phyloP scores from a whole-genome alignment of 2,888 invertebrate genomes.

The Clostera curtula region DNA sequence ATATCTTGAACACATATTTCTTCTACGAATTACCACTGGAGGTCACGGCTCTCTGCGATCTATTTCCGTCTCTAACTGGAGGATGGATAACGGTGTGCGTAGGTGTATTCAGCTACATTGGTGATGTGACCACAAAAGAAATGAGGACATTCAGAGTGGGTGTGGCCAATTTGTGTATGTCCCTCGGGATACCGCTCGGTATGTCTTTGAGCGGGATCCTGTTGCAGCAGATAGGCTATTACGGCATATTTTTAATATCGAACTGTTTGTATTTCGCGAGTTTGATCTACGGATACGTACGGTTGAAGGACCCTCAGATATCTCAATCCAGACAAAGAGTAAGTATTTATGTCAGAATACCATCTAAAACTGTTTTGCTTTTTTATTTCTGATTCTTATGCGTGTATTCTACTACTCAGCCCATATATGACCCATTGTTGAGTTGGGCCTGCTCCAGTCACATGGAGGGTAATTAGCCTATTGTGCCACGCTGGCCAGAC shows the following conservation, averaged over 20 bases:
- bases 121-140: constrained; percentile 75
- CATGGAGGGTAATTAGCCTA: no score
- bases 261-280: constrained; percentile 69
- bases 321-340: constrained; percentile 55
- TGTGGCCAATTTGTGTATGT: constrained; percentile 76
- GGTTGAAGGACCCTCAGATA: constrained; percentile 60
- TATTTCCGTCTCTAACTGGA: constrained; percentile 73
- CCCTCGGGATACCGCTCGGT: constrained; percentile 76
- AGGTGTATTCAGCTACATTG: constrained; percentile 78
- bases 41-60: constrained; percentile 70
- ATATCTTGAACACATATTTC: constrained; percentile 73
- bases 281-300: constrained; percentile 65
- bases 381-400: no score
- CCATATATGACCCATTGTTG: no score
- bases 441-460: no score
- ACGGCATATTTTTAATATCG: constrained; percentile 67
- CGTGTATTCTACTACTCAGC: no score
- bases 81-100: constrained; percentile 77
- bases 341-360: constrained; percentile 29
- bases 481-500: no score
- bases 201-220: constrained; percentile 74
- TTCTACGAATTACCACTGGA: constrained; percentile 75
- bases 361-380: constrained; percentile 4
- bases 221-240: constrained; percentile 64
- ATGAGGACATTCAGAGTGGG: constrained; percentile 78